phyloP scores from a whole-genome alignment of 2,888 invertebrate species.

The Penaeus monodon region DNA sequence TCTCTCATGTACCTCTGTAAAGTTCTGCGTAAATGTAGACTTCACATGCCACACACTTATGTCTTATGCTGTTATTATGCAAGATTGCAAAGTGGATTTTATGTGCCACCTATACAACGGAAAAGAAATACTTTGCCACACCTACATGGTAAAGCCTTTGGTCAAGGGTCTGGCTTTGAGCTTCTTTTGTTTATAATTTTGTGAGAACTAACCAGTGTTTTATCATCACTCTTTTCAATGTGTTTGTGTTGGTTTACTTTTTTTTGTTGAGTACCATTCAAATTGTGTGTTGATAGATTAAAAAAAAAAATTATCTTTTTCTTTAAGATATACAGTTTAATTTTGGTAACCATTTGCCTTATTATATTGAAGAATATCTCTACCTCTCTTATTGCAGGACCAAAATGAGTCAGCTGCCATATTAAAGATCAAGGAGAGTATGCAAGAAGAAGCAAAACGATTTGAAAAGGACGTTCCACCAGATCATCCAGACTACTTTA shows the following conservation, averaged over 20 bases:
- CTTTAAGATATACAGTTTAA: slow-evolving; percentile 2
- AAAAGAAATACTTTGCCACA: slow-evolving; percentile 43
- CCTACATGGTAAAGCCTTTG: slow-evolving; percentile 58
- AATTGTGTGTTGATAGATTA: slow-evolving; percentile 23
- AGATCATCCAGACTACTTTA: slow-evolving; percentile 96
- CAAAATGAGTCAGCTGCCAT: slow-evolving; percentile 99
- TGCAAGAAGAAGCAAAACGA: slow-evolving; percentile 99
- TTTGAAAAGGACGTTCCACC: slow-evolving; percentile 90
- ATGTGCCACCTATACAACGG: slow-evolving; percentile 41
- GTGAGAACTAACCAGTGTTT: slow-evolving; percentile 51
- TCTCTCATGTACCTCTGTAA: slow-evolving; percentile 60
- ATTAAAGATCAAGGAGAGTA: slow-evolving; percentile 99
- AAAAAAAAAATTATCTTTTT: not conserved
- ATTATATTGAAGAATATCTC: slow-evolving; percentile 30
- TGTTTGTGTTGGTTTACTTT: slow-evolving; percentile 46
- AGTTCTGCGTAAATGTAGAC: slow-evolving; percentile 56
- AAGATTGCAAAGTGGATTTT: slow-evolving; percentile 53
- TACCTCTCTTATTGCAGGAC: slow-evolving; percentile 74
- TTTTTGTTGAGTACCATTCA: slow-evolving; percentile 25
- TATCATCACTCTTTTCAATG: slow-evolving; percentile 36
- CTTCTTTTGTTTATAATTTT: slow-evolving; percentile 39
- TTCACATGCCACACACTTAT: slow-evolving; percentile 56
- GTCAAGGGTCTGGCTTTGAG: slow-evolving; percentile 59
- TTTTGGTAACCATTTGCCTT: no score
- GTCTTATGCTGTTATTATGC: slow-evolving; percentile 48